Conservation (phyloP, 2,888 invertebrate species). For the Hymenopus coronatus region DNA sequence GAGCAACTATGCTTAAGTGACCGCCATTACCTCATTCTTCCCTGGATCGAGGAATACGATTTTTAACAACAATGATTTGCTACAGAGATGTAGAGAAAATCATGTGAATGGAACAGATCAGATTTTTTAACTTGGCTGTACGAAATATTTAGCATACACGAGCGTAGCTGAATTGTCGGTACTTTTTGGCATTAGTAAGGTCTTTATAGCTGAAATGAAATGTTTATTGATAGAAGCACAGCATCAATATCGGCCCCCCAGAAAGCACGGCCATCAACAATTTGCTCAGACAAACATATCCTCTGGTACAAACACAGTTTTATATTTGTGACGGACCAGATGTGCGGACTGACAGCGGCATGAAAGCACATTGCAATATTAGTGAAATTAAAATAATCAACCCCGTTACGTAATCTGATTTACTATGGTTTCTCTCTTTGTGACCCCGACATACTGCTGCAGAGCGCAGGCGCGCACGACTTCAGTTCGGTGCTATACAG, state of each 20-base stretch:
- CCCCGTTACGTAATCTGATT: background rate
- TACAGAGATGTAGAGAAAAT: too few species aligned
- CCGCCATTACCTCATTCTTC: too few species aligned
- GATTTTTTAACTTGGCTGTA: too few species aligned
- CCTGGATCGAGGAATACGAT: too few species aligned
- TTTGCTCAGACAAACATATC: background rate
- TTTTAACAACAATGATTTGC: too few species aligned
- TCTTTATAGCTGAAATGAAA: background rate
- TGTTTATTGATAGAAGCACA: background rate
- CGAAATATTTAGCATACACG: background rate
- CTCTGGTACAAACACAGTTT: background rate
- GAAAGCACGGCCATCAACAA: background rate
- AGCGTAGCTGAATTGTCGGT: background rate
- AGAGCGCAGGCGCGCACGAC: too few species aligned
- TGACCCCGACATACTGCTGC: background rate
- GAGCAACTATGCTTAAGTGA: too few species aligned
- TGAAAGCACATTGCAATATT: background rate
- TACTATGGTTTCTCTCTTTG: background rate
- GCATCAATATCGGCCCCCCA: background rate
- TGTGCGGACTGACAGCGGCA: background rate
- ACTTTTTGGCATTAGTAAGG: background rate
- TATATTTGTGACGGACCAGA: background rate
- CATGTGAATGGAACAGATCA: too few species aligned
- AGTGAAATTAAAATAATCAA: background rate
- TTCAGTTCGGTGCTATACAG: too few species aligned